These are phyloP conservation scores for Drosophila prolongata DNA, from an alignment of 2,888 invertebrate genomes.

Conservation along the genomic window DNA sequence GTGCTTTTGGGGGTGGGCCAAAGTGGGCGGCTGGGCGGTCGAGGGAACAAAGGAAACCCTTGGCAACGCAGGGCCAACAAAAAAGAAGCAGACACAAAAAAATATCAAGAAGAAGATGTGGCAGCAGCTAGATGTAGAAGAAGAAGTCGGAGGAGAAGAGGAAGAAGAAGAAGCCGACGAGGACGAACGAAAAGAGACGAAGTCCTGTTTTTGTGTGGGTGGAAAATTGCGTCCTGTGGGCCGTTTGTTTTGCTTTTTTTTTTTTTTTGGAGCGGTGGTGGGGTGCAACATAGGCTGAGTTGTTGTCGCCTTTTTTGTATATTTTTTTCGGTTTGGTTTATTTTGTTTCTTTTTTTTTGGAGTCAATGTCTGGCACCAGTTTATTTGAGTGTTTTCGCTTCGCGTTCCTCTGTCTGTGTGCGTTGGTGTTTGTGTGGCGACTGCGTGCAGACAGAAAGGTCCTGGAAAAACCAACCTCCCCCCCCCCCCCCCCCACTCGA, in stretches of 20 bases:
- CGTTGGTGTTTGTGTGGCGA: conserved; percentile 61
- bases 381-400: conserved; percentile 69
- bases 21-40: conserved; percentile 31
- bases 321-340: conserved; percentile 9
- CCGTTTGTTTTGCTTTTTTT: conserved; percentile 36
- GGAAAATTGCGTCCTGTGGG: conserved; percentile 63
- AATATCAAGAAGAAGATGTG: conserved; percentile 36
- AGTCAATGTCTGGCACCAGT: conserved; percentile 75
- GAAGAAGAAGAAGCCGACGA: conserved; percentile 7
- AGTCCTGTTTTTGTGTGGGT: conserved; percentile 46
- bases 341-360: conserved; percentile 55
- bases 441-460: conserved; percentile 66
- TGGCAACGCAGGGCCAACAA: conserved; percentile 82
- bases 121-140: conserved; percentile 29
- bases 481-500: background rate
- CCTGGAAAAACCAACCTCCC: conserved; percentile 11
- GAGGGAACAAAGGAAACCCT: conserved; percentile 82
- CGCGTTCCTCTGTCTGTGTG: conserved; percentile 31
- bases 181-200: conserved; percentile 36
- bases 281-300: conserved; percentile 39
- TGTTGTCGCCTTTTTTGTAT: conserved; percentile 35
- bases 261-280: conserved; percentile 6
- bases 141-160: conserved; percentile 34
- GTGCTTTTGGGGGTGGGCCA: conserved; percentile 5
- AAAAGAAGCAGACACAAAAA: conserved; percentile 64